Evolutionary conservation across 1,140 invertebrate genomes (phyloP).

Genomic region (Pemphigus obesinymphae): DNA sequence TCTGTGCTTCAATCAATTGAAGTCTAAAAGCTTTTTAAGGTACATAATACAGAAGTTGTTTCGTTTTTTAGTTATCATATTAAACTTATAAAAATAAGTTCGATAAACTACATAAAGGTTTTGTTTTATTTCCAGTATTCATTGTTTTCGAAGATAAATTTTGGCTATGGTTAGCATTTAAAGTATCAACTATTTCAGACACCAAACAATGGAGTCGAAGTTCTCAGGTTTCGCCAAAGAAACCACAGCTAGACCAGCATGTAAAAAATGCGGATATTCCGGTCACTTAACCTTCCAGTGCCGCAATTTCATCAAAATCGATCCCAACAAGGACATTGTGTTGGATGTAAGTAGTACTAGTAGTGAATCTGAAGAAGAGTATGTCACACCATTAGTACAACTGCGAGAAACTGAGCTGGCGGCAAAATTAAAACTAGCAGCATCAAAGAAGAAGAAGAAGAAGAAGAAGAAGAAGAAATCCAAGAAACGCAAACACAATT

Average conservation of each 20-base stretch:
- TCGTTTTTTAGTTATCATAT: too few species aligned
- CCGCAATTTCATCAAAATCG: slow-evolving; percentile 88
- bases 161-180: too few species aligned
- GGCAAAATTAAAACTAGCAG: slow-evolving; percentile 49
- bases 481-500: slow-evolving; percentile 48
- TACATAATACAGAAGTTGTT: too few species aligned
- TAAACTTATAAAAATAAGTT: too few species aligned
- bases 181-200: too few species aligned
- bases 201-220: slow-evolving; percentile 22
- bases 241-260: slow-evolving; percentile 61
- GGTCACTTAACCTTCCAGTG: slow-evolving; percentile 96
- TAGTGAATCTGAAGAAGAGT: slow-evolving; percentile 73
- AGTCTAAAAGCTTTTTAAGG: too few species aligned
- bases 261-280: slow-evolving; percentile 89
- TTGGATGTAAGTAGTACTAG: slow-evolving; percentile 93
- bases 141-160: too few species aligned
- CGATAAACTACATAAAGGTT: too few species aligned
- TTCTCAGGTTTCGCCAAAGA: slow-evolving; percentile 28
- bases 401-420: slow-evolving; percentile 69
- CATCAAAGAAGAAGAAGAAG: slow-evolving; percentile 55
- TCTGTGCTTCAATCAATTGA: too few species aligned
- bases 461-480: slow-evolving; percentile 53
- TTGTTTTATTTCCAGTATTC: too few species aligned
- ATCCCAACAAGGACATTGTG: slow-evolving; percentile 82
- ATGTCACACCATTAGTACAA: slow-evolving; percentile 73